Evolutionary conservation across 2,888 invertebrate species (phyloP).

Genomic region (Amiota minor): DNA sequence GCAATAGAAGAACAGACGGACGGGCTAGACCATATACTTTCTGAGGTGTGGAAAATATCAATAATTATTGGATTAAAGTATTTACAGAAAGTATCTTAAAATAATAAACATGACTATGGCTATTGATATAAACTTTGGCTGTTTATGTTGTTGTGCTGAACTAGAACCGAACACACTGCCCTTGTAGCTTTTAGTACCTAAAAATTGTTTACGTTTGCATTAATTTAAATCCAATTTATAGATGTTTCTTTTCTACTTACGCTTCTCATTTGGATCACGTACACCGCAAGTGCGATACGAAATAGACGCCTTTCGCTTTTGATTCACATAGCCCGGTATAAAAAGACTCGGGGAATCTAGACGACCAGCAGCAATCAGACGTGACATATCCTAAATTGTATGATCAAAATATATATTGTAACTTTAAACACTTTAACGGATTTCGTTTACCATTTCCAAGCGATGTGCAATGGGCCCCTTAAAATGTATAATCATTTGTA

Average conservation of each 20-base stretch:
- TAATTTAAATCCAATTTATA: too few relatives aligned
- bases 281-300: constrained; percentile 85
- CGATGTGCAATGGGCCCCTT: constrained; percentile 85
- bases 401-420: neutral
- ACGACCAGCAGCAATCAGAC: constrained; percentile 82
- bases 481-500: constrained; percentile 90
- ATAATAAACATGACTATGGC: constrained; percentile 48
- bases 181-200: constrained; percentile 58
- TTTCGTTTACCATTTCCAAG: constrained; percentile 80
- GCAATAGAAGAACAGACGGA: too few relatives aligned
- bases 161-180: constrained; percentile 48
- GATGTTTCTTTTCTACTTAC: constrained; percentile 58
- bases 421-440: neutral
- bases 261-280: constrained; percentile 83
- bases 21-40: too few relatives aligned
- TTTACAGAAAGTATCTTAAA: constrained; percentile 39
- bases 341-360: constrained; percentile 83
- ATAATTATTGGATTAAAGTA: neutral
- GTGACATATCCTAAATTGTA: constrained; percentile 77
- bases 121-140: constrained; percentile 52
- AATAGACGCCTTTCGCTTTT: constrained; percentile 81
- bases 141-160: constrained; percentile 37
- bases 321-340: constrained; percentile 84
- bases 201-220: too few relatives aligned
- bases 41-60: too few relatives aligned